phyloP scores from a whole-genome alignment of 2,797 vertebrate genomes.

The Craterocephalus amniculus region DNA sequence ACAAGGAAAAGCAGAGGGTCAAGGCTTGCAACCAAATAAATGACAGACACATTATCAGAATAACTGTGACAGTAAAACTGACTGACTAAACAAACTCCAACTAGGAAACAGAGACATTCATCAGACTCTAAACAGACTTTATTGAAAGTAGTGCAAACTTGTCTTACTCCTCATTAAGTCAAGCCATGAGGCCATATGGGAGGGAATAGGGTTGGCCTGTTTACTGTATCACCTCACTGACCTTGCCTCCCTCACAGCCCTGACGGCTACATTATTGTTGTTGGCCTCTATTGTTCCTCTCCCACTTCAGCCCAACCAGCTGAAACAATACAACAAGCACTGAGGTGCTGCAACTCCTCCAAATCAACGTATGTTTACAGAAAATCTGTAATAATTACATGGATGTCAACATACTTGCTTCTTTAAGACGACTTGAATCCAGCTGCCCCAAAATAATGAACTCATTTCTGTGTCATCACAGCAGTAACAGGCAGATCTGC shows the following conservation, averaged over 20 bases:
- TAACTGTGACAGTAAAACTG: too few relatives aligned
- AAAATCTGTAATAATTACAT: constrained; percentile 49
- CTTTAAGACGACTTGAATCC: constrained; percentile 25
- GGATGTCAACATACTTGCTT: constrained; percentile 20
- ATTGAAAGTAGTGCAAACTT: constrained; percentile 20
- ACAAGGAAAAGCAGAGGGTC: neutral
- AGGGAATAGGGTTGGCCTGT: constrained; percentile 51
- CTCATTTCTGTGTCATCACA: constrained; percentile 19
- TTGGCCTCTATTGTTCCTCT: constrained; percentile 59
- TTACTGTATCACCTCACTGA: constrained; percentile 45
- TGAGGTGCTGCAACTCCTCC: constrained; percentile 45
- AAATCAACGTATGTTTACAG: constrained; percentile 39
- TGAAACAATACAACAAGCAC: constrained; percentile 67
- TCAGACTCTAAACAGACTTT: constrained; percentile 6
- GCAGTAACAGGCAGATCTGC: neutral
- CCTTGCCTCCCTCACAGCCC: constrained; percentile 62
- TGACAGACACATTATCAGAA: neutral
- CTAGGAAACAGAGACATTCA: neutral
- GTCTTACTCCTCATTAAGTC: neutral
- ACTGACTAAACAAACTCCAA: too few relatives aligned
- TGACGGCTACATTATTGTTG: constrained; percentile 66
- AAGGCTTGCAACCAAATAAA: neutral
- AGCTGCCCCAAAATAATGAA: constrained; percentile 9
- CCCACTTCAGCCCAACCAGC: constrained; percentile 55
- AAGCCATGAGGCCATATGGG: constrained; percentile 29